A percentile compares a stretch with the other conserved stretches of the same genome.
These are phyloP conservation scores for Centropus bengalensis DNA, from an alignment of 2,113 vertebrate genomes.

Conservation along the genomic window DNA sequence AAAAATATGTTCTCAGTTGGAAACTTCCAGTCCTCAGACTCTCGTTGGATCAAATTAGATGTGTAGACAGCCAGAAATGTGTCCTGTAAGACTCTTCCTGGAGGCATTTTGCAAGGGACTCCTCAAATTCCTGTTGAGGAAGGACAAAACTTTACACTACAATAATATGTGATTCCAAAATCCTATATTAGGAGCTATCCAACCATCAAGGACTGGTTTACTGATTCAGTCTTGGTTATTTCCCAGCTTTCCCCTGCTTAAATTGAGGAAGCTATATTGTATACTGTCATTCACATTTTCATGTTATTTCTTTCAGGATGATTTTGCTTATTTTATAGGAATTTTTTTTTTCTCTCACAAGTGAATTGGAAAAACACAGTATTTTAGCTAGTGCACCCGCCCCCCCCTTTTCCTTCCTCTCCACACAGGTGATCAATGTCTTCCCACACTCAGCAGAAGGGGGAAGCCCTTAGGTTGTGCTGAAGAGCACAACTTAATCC, in stretches of 20 bases:
- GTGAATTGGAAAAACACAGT: not conserved
- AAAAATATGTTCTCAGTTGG: not conserved
- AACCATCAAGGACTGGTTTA: not conserved
- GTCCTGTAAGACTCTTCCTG: not conserved
- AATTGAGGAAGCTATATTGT: not conserved
- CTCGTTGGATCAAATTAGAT: not conserved
- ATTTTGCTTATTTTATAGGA: not conserved
- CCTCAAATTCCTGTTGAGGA: not conserved
- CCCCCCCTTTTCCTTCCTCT: not conserved
- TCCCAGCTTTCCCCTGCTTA: not conserved
- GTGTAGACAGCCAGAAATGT: not conserved
- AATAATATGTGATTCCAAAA: not conserved
- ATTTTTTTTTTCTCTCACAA: not conserved
- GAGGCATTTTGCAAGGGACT: not conserved
- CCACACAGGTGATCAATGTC: not conserved
- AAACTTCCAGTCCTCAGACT: not conserved
- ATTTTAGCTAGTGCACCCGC: not conserved
- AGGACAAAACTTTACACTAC: not conserved
- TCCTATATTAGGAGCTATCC: not conserved
- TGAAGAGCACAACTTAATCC: not conserved
- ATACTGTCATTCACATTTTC: not conserved
- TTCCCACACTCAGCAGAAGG: not conserved
- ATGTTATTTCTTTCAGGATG: not conserved
- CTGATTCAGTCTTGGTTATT: not conserved
- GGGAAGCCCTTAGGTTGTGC: not conserved